Evolutionary conservation across 2,888 invertebrate genomes (phyloP), one percentile per base, ranked within the genome.

Genomic region (Deroplatys truncata): DNA sequence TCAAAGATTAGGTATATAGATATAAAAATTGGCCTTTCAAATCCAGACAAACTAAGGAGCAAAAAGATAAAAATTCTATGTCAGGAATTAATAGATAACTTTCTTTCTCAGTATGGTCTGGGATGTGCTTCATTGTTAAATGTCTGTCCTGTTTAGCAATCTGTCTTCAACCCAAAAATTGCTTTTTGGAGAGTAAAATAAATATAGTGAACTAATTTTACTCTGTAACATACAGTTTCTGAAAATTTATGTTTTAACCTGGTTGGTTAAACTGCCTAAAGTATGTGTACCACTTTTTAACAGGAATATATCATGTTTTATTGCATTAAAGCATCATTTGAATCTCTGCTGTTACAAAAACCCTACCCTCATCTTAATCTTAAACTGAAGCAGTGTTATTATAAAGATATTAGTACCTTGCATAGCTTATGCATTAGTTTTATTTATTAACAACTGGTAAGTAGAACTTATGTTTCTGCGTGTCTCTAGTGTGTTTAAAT

Each of bases 401-500:
- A 72, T 15, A 20, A 72, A 72, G 56, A 72, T 25, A 72, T 72
- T 72, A 72, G 56, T 72, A 72, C 56, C 56, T 72, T 72, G 16
- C 5, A 25, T 25, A 72, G 25, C 56, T 20, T 20, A 72, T 72
- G 5, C 20, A 20, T 72, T 20, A 72, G 25, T 72, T 72, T 72
- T 72, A 72, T 25, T 72, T 72, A 72, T 35, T 85, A 35, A 95
- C 94, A 93, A 96, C 95, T 3, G 96, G 95, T 92, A 97, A 95
- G 93, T 97, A 98, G 93, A 97, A 98, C 93, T 97, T 97, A 93
- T 98, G 98, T 92, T 97, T 96, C 91, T 96, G 96, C 20, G 98
- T 97, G 93, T 98, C 97, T 91, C 97, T 95, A 43, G 97, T 97
- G 92, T 98, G 97, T 93, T 97, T 97, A 93, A 96, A 98, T 28